Evolutionary conservation across 1,140 invertebrate species (phyloP).

Genomic region (Drosophila burlai): DNA sequence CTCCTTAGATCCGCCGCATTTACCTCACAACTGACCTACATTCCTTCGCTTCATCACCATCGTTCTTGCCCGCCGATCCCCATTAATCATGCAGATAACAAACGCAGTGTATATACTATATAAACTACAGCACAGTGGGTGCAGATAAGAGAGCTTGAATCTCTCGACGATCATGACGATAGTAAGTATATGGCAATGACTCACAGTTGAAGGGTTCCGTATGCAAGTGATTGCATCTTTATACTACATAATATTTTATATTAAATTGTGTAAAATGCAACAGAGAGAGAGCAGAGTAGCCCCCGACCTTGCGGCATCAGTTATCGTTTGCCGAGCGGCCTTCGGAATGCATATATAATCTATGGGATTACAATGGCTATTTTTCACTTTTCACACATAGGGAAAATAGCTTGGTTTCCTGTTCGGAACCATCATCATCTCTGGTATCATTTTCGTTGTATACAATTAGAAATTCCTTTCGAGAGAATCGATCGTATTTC

Average conservation of each 20-base stretch:
- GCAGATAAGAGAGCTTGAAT: conserved; percentile 10
- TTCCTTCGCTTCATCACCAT: not conserved
- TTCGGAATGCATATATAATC: not conserved
- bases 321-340: conserved; percentile 28
- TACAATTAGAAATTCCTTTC: conserved; percentile 7
- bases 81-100: conserved; percentile 31
- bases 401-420: conserved; percentile 1
- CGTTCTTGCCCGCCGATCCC: conserved; percentile 17
- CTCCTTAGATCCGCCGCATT: conserved; percentile 8
- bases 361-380: not conserved
- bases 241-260: not conserved
- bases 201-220: conserved; percentile 15
- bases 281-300: not conserved
- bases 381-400: not conserved
- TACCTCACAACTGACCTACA: conserved; percentile 27
- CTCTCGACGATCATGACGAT: conserved; percentile 5
- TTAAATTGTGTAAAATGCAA: not conserved
- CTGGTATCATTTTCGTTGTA: not conserved
- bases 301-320: conserved; percentile 23
- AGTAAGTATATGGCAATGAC: conserved; percentile 1
- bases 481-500: conserved; percentile 1
- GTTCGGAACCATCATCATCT: not conserved
- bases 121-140: not conserved
- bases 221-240: conserved; percentile 30
- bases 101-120: not conserved